phyloP scores from a whole-genome alignment of 2,888 invertebrate genomes.

The Phortica magna region DNA sequence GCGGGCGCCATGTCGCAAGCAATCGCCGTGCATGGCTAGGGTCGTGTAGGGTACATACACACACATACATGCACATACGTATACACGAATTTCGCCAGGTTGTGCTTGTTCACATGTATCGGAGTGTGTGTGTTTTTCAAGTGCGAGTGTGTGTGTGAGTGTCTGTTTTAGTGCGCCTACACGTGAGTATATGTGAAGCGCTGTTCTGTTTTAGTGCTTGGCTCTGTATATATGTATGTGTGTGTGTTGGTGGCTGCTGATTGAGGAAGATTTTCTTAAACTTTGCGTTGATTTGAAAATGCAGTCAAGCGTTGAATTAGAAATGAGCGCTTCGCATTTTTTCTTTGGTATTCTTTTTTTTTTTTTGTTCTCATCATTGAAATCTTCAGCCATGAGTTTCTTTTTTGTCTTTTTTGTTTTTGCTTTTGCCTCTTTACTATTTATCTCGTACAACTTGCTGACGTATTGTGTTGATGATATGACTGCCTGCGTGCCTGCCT shows the following conservation, averaged over 20 bases:
- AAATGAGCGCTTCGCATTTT: slow-evolving; percentile 44
- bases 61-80: slow-evolving; percentile 16
- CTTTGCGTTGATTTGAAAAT: slow-evolving; percentile 64
- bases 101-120: slow-evolving; percentile 23
- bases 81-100: slow-evolving; percentile 44
- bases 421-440: not conserved
- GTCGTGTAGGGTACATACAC: not conserved
- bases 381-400: not conserved
- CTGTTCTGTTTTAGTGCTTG: not conserved
- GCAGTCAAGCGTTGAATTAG: slow-evolving; percentile 70
- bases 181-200: too few relatives aligned
- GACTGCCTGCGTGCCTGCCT: too few relatives aligned
- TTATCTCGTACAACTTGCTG: slow-evolving; percentile 18
- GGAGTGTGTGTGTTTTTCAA: not conserved
- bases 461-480: slow-evolving; percentile 28
- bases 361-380: not conserved
- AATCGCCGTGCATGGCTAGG: not conserved
- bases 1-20: slow-evolving; percentile 45
- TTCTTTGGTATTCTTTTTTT: slow-evolving; percentile 10
- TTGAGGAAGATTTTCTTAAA: slow-evolving; percentile 68
- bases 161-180: slow-evolving; percentile 34
- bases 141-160: slow-evolving; percentile 30
- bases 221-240: slow-evolving; percentile 40
- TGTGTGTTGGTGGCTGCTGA: slow-evolving; percentile 63
- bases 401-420: not conserved